A percentile compares a stretch with the other conserved stretches of the same genome.
These are phyloP conservation scores for Drosophila quadrilineata DNA, from an alignment of 1,140 invertebrate species.

Conservation along the genomic window DNA sequence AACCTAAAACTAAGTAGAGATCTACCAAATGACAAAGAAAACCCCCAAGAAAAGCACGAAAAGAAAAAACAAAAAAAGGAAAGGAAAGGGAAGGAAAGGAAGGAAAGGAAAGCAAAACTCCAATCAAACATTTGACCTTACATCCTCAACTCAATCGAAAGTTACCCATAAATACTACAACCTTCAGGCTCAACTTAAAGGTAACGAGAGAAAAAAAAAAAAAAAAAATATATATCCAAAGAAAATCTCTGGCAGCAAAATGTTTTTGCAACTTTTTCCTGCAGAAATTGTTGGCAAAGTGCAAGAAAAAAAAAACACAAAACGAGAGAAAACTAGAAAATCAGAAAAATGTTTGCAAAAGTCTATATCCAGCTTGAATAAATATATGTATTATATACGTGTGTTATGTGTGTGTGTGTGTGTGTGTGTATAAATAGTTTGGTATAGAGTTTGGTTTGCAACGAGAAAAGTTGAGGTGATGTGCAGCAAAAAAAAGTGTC, in stretches of 20 bases:
- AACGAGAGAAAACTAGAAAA: too few species aligned
- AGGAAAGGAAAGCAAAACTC: constrained; percentile 28
- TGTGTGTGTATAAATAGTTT: constrained; percentile 76
- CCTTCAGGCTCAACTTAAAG: too few species aligned
- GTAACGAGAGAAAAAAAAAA: too few species aligned
- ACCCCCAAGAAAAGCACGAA: constrained; percentile 10
- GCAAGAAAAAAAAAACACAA: constrained; percentile 38
- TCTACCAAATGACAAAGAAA: too few species aligned
- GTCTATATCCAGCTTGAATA: too few species aligned
- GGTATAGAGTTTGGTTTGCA: constrained; percentile 52
- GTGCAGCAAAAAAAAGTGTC: constrained; percentile 37
- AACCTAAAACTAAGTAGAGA: constrained; percentile 39
- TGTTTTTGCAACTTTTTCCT: constrained; percentile 57
- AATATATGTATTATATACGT: too few species aligned
- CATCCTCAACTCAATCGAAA: constrained; percentile 70
- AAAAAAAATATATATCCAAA: too few species aligned
- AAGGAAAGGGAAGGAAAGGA: too few species aligned
- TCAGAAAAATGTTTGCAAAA: too few species aligned
- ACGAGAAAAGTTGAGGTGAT: constrained; percentile 54
- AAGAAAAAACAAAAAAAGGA: constrained; percentile 1
- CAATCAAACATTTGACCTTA: constrained; percentile 64
- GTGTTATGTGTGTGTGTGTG: too few species aligned
- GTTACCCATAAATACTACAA: constrained; percentile 21
- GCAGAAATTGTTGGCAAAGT: constrained; percentile 61
- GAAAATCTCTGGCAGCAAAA: constrained; percentile 62